Base-by-base conservation (phyloP, 1,140 invertebrate species). In the Chelonus insularis region DNA sequence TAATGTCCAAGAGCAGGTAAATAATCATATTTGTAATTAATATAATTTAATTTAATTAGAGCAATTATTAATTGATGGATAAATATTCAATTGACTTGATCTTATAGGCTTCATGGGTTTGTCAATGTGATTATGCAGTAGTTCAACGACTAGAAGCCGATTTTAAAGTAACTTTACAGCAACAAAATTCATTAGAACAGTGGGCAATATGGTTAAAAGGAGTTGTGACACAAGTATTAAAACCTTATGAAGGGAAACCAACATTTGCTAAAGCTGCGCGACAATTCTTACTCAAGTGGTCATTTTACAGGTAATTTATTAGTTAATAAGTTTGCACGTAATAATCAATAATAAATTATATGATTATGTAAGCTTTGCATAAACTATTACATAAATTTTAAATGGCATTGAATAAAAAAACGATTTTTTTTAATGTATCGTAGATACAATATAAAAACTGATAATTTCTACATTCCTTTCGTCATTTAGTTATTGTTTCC, bases 251-350 rank as follows among this genome's bases (percentile, higher is more conserved):
- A 74, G 89, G 89, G 4, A 91, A 91, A 72, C 84, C 91, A 18
- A 89, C 87, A 62, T 97, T 95, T 84, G 89, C 92, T n/a, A 91
- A 93, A 78, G 92, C 93, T 63, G 94, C 92, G 9, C 86, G 93
- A 23, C 93, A 98, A 76, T 97, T 99, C 84, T 85, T 99, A 58
- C 87, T 99, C 32, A 97, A 98, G 82, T 99, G 97, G 97, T 97
- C 94, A 60, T 99, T 98, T 85, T 99, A 98, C 81, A 96, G 93
- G 88, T 93, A 81, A 57, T 14, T 7, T 43, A 51, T 29, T 34
- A 2, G 23, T 23, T 59, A n/a, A 16, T 51, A 36, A n/a, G 4
- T 37, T 11, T 11, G 9, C 3, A 4, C 12, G 12, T 37, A n/a
- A 37, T 4, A 37, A 12, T 56, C n/a, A 18, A 20, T 9, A 48